A percentile compares a stretch with the other conserved stretches of the same genome.
Conservation (phyloP, 2,888 invertebrate genomes). For the Ophion ventricosus region DNA sequence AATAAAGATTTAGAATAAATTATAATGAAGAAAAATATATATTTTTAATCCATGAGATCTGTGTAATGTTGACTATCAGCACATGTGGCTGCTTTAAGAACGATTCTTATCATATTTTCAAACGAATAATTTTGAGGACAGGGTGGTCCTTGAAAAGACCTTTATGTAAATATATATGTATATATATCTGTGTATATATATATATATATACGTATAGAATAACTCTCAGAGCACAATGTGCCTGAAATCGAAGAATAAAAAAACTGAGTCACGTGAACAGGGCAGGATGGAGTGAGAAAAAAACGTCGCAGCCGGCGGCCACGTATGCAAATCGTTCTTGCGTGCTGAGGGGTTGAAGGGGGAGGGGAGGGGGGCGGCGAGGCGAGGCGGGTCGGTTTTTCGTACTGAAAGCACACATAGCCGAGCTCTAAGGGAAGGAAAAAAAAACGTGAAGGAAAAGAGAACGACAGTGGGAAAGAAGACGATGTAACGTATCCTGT, state of each 20-base stretch:
- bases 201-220: constrained; percentile 1
- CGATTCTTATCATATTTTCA: too few relatives aligned
- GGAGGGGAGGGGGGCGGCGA: constrained; percentile 30
- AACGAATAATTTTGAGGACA: too few relatives aligned
- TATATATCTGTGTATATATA: background rate
- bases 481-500: constrained; percentile 19
- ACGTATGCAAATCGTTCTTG: constrained; percentile 76
- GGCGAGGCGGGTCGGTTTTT: constrained; percentile 51
- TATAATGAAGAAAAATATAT: too few relatives aligned
- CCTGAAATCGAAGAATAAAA: constrained; percentile 54
- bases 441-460: constrained; percentile 12
- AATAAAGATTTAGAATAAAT: too few relatives aligned
- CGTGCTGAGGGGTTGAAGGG: constrained; percentile 66
- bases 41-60: too few relatives aligned
- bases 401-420: constrained; percentile 30
- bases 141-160: too few relatives aligned
- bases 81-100: too few relatives aligned
- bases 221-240: constrained; percentile 24
- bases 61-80: too few relatives aligned
- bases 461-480: constrained; percentile 7
- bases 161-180: background rate
- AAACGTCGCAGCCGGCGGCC: constrained; percentile 74
- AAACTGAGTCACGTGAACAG: constrained; percentile 75
- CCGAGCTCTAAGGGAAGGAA: constrained; percentile 23
- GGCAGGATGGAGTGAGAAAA: constrained; percentile 40